Base-by-base conservation (phyloP, 2,888 invertebrate genomes). In the Epinotia nisella region DNA sequence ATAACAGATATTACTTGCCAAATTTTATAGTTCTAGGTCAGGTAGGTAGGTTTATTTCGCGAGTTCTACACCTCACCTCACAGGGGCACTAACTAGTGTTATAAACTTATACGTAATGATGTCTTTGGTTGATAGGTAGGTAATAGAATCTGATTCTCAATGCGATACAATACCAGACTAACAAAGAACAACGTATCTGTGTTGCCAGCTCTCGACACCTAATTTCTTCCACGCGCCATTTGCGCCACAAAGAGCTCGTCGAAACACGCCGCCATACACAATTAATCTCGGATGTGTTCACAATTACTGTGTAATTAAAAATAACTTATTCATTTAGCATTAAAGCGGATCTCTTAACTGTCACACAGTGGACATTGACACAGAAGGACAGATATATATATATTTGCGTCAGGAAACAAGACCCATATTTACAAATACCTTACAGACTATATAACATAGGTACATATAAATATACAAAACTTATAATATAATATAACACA, bases 221-320 rank as follows among this genome's bases (percentile, higher is more conserved):
- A 80, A 79, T 79, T 78, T 72, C 76, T 68, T 80, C 76, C 74
- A 76, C 84, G 82, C 74, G 74, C 78, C 84, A 86, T 86, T 82
- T 78, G 77, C 67, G 73, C 56, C 77, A 78, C 77, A 76, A 62
- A 74, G 66, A 70, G 61, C 74, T 51, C 71, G 68, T 66, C 74
- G 51, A 77, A 61, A 51, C 70, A 76, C 83, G 83, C 51, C 82
- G 78, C 82, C 85, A 87, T 87, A 78, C 75, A 80, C 82, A 87
- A 87, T 87, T 86, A 83, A 85, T 85, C 81, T 82, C 78, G 77
- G 78, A 82, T 80, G 81, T 84, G 82, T 80, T 78, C 80, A 83
- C 87, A 92, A 93, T 93, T 91, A 92, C 88, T 83, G 82, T 70
- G 86, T 92, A 90, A 93, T 93, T 93, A 92, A 92, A 93, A 92